Evolutionary conservation across 2,113 vertebrate species (phyloP).

Genomic region (Epinephelus fuscoguttatus): DNA sequence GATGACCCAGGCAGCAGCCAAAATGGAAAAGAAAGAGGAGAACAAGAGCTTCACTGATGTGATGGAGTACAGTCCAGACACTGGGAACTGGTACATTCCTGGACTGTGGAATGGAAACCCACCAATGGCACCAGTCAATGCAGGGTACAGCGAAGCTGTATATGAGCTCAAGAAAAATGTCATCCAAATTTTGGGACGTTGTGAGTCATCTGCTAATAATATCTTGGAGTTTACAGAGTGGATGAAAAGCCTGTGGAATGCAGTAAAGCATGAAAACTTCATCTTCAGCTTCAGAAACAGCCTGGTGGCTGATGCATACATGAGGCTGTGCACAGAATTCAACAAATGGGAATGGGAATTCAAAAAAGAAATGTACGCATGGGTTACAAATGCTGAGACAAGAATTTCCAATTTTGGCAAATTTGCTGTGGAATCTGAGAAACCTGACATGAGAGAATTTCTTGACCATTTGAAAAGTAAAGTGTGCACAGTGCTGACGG

Average conservation of each 20-base stretch:
- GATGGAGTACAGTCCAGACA: slow-evolving; percentile 76
- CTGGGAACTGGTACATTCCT: slow-evolving; percentile 78
- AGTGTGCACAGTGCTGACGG: slow-evolving; percentile 34
- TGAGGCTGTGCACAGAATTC: slow-evolving; percentile 70
- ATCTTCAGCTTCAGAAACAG: slow-evolving; percentile 84
- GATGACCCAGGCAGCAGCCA: slow-evolving; percentile 78
- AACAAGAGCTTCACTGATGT: slow-evolving; percentile 78
- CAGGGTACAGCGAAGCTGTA: slow-evolving; percentile 76
- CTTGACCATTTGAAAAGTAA: slow-evolving; percentile 45
- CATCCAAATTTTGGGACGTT: too few relatives aligned
- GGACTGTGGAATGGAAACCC: slow-evolving; percentile 83
- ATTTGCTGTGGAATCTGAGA: slow-evolving; percentile 14
- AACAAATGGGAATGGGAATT: slow-evolving; percentile 79
- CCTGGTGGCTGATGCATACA: slow-evolving; percentile 79
- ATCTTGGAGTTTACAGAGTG: slow-evolving; percentile 71
- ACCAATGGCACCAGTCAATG: slow-evolving; percentile 81
- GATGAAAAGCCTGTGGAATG: slow-evolving; percentile 76
- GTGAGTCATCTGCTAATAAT: slow-evolving; percentile 31
- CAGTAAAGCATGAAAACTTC: slow-evolving; percentile 83
- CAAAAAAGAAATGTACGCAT: slow-evolving; percentile 69
- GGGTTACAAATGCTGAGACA: slow-evolving; percentile 66
- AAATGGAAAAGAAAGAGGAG: slow-evolving; percentile 79
- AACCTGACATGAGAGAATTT: slow-evolving; percentile 40
- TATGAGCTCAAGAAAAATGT: slow-evolving; percentile 79
- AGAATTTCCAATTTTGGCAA: slow-evolving; percentile 70